These are phyloP conservation scores for Trypoxylus dichotomus DNA, from an alignment of 1,140 invertebrate species.

Conservation along the genomic window DNA sequence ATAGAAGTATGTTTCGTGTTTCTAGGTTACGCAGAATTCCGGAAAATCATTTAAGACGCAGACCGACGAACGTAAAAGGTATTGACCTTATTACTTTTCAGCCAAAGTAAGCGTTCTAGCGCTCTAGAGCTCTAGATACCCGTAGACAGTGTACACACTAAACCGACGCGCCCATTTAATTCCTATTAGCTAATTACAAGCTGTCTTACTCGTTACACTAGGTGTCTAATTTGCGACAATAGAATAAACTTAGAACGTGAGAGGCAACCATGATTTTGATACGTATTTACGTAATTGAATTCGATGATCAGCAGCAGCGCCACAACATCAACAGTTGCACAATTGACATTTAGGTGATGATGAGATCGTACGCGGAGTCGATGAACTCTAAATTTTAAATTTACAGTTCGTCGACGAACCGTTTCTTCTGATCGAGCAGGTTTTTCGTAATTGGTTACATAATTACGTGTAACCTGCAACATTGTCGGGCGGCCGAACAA, in stretches of 20 bases:
- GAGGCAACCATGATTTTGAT: neutral
- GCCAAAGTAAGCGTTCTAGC: neutral
- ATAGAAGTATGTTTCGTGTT: too few relatives aligned
- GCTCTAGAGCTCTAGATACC: neutral
- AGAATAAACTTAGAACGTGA: neutral
- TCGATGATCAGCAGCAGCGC: neutral
- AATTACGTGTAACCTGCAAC: neutral
- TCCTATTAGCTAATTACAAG: neutral
- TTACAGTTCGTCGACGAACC: neutral
- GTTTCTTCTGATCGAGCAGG: neutral
- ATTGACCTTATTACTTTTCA: neutral
- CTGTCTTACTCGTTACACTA: neutral
- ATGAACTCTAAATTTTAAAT: neutral
- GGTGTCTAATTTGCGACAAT: neutral
- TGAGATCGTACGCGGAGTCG: neutral
- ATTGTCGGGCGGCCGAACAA: too few relatives aligned
- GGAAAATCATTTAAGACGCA: neutral
- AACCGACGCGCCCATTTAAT: neutral
- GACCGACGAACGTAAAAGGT: neutral
- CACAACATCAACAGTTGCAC: neutral
- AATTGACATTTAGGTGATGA: constrained; percentile 7
- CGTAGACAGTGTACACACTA: too few relatives aligned
- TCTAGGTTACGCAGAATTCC: neutral
- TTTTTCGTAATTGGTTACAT: neutral
- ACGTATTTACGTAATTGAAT: neutral